A percentile compares a stretch with the other conserved stretches of the same genome.
Evolutionary conservation across 2,797 vertebrate species (phyloP).

Genomic region (Thamnophis elegans): DNA sequence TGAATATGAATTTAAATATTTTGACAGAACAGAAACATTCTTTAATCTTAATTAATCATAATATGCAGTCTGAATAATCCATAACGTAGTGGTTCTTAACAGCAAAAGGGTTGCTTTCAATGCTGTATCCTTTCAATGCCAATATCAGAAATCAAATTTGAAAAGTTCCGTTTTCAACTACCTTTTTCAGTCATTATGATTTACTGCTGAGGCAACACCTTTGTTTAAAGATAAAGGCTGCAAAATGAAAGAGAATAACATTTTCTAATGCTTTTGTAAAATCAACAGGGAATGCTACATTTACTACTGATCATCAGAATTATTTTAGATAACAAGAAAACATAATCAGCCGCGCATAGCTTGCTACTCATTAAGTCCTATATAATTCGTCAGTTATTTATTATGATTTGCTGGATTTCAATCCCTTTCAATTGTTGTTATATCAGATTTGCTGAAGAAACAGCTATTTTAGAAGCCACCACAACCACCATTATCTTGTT

Average conservation of each 20-base stretch:
- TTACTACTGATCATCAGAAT: not conserved
- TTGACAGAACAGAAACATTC: not conserved
- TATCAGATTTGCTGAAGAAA: not conserved
- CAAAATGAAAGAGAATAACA: not conserved
- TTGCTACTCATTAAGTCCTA: not conserved
- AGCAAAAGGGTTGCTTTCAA: not conserved
- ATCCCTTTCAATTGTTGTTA: not conserved
- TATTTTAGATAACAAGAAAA: not conserved
- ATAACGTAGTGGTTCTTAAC: not conserved
- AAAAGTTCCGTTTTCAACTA: not conserved
- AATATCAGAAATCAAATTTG: not conserved
- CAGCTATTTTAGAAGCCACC: not conserved
- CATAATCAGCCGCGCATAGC: not conserved
- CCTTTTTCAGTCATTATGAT: not conserved
- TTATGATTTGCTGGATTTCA: not conserved
- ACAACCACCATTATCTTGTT: not conserved
- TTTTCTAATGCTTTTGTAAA: not conserved
- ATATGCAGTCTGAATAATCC: not conserved
- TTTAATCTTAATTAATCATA: not conserved
- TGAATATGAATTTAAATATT: not conserved
- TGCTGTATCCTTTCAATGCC: not conserved
- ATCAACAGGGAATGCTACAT: not conserved
- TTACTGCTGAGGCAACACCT: not conserved
- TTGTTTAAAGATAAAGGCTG: not conserved
- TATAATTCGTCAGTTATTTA: not conserved